Evolutionary conservation across 2,113 vertebrate species (phyloP), one percentile per base, ranked within the genome.

Genomic region (Notiomystis cincta): DNA sequence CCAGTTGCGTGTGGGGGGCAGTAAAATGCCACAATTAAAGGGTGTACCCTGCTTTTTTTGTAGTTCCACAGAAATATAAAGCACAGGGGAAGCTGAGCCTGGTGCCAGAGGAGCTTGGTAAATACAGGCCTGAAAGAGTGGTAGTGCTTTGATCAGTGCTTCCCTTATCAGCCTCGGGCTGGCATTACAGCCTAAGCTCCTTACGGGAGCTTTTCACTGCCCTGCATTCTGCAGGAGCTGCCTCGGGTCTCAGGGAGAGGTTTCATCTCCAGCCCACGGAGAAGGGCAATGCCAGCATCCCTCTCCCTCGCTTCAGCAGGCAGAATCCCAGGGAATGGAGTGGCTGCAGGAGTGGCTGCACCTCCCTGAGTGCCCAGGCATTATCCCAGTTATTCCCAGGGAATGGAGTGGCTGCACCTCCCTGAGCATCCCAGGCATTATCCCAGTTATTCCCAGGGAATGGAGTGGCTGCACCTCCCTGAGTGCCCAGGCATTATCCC

Each of bases 161-260:
- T 87, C 90, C 51, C 17, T 58, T 93, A 92, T 65, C 81, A 37
- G 47, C 72, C 61, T 40, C 79, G 11, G 67, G 61, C 88, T 47
- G 33, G 60, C 7, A 83, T 76, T 81, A 92, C 67, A 64, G 65
- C 67, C 90, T 96, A 92, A 97, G 92, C 95, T 83, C 72, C 93
- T 95, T 94, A 94, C 4, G 0, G 25, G 56, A 86, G 92, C 71
- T 90, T 85, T 85, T 54, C 64, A 22, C 92, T 78, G 88, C 85
- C 90, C 93, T 81, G 86, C 76, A 85, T 83, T 80, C 71, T 70
- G 76, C 62, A 40, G n/a, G 87, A 86, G 87, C 92, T 81, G 90
- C 90, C 93, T 64, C 67, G 10, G 67, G 51, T 90, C 92, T 85
- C 13, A 75, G 4, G 83, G 83, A 12, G 70, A 90, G 80, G 82